Evolutionary conservation across 2,888 invertebrate genomes (phyloP).

Genomic region (Drosophila prostipennis): DNA sequence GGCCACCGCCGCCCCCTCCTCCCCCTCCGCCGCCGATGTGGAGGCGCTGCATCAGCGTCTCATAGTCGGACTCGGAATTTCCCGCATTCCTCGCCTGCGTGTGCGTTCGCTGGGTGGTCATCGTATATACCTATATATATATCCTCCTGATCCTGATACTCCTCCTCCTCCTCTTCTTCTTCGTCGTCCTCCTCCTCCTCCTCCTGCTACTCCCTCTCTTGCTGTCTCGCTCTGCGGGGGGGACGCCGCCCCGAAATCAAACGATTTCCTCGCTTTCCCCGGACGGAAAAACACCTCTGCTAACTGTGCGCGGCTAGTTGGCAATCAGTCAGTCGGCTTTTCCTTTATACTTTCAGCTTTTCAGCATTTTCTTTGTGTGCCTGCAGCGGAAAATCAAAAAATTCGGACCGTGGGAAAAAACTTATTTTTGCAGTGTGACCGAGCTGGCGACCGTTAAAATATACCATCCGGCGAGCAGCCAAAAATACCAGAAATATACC

Average conservation of each 20-base stretch:
- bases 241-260: conserved; percentile 13
- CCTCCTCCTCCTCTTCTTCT: background rate
- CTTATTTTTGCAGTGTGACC: too few species aligned
- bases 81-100: conserved; percentile 69
- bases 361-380: conserved; percentile 40
- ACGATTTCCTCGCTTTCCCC: conserved; percentile 4
- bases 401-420: too few species aligned
- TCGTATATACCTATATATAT: background rate
- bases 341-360: conserved; percentile 19
- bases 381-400: background rate
- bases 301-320: conserved; percentile 7
- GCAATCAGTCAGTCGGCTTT: conserved; percentile 24
- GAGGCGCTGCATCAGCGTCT: conserved; percentile 81
- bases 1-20: conserved; percentile 1
- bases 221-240: conserved; percentile 18
- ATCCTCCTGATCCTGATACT: conserved; percentile 7
- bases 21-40: conserved; percentile 62
- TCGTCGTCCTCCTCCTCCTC: conserved; percentile 1
- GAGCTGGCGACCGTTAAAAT: too few species aligned
- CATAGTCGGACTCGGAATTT: conserved; percentile 75
- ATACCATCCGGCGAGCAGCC: too few species aligned
- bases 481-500: too few species aligned
- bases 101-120: conserved; percentile 72
- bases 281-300: conserved; percentile 14
- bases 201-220: conserved; percentile 6